Base-by-base conservation (phyloP, 2,888 invertebrate genomes). In the Phengaris alcon region DNA sequence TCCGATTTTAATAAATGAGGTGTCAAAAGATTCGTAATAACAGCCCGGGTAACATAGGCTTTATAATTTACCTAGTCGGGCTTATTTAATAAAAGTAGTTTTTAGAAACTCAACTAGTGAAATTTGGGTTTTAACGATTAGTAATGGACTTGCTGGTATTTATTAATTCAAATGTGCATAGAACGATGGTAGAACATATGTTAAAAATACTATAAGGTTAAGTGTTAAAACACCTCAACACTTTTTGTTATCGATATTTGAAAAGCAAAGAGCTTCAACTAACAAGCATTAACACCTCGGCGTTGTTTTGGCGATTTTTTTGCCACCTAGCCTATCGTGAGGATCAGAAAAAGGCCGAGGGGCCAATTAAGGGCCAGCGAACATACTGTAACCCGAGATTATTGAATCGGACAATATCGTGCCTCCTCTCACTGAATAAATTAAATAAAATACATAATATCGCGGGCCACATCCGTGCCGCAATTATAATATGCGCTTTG, bases 331-430 rank as follows among this genome's bases (percentile, higher is more conserved):
- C 75, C 79, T 76, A 76, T 76, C 82, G 84, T 84, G 83, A 83
- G 83, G 85, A 84, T 85, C 85, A 85, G 77, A 73, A 90, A 88
- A 88, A 90, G 90, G 87, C 88, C 86, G 87, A 87, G 87, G 87
- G 90, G 91, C 93, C 93, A 93, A 93, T 93, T 93, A 93, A 92
- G 91, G 85, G 84, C 84, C 84, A 85, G 85, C 88, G 87, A 91
- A 93, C 93, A 93, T 87, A 89, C 91, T 93, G 91, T 93, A 92
- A 88, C 88, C 85, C 86, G 83, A 91, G 89, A 92, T 93, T 90
- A 92, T 91, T 90, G 90, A 90, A 92, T 92, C 91, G 88, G 85
- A 92, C 92, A 91, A 87, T 87, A 87, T 85, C 86, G 84, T 85
- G 87, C 90, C 86, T 90, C 86, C 89, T 87, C 88, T 90, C 90